Evolutionary conservation across 2,797 vertebrate species (phyloP).

Genomic region (Pantherophis vulpinus): DNA sequence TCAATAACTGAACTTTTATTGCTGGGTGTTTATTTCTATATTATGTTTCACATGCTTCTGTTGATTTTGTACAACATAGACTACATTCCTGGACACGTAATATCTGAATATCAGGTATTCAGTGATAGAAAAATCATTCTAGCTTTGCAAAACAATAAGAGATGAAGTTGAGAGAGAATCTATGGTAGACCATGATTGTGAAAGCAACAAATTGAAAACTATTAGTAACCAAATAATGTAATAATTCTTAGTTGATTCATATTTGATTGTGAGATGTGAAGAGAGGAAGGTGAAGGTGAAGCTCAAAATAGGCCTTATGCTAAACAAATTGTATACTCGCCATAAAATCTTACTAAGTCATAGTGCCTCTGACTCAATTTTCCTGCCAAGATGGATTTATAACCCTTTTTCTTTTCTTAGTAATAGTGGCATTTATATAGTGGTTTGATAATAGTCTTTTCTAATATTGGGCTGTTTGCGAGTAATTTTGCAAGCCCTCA

Average conservation of each 20-base stretch:
- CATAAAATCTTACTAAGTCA: neutral
- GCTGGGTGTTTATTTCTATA: conserved; percentile 10
- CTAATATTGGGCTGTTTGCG: neutral
- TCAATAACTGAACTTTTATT: neutral
- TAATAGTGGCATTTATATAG: neutral
- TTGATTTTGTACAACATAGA: neutral
- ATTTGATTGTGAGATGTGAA: neutral
- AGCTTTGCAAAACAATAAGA: neutral
- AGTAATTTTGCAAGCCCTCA: neutral
- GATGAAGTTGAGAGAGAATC: neutral
- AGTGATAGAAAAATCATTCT: neutral
- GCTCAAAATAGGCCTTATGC: neutral
- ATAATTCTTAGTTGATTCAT: neutral
- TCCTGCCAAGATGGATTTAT: neutral
- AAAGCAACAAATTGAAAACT: neutral
- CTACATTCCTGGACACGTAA: neutral
- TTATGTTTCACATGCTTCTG: neutral
- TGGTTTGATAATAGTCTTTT: neutral
- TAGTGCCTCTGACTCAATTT: neutral
- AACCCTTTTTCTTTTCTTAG: neutral
- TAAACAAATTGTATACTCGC: neutral
- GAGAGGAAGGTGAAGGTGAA: no score
- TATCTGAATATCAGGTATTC: neutral
- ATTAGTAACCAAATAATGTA: neutral
- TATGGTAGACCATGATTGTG: neutral